Evolutionary conservation across 2,888 invertebrate genomes (phyloP).

Genomic region (Allolobophora icterica): DNA sequence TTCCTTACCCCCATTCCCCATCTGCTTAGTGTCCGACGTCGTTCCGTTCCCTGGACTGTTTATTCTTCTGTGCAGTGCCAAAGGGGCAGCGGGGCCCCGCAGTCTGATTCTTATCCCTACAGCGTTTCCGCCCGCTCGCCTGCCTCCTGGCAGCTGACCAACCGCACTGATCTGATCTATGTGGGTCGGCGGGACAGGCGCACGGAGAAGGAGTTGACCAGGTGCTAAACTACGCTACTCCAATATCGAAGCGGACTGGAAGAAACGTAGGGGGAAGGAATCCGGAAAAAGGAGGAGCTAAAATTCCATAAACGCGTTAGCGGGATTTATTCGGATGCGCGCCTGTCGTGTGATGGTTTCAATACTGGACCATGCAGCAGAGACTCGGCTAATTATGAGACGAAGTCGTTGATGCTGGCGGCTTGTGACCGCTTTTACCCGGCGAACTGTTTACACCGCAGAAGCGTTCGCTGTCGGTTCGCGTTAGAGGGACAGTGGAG

Average conservation of each 20-base stretch:
- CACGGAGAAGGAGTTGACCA: neutral
- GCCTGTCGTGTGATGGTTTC: neutral
- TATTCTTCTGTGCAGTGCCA: neutral
- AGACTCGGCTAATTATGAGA: neutral
- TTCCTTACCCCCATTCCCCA: neutral
- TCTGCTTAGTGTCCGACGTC: neutral
- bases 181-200: neutral
- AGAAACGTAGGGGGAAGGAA: neutral
- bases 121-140: neutral
- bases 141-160: neutral
- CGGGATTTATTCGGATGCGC: neutral
- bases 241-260: neutral
- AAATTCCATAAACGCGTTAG: neutral
- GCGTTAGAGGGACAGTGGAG: neutral
- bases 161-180: neutral
- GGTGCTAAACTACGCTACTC: neutral
- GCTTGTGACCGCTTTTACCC: neutral
- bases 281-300: neutral
- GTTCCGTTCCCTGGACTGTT: conserved; percentile 10
- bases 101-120: neutral
- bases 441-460: neutral
- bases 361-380: neutral
- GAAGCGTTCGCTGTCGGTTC: neutral
- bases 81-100: neutral
- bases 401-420: neutral